These are phyloP conservation scores for Notechis scutatus DNA, from an alignment of 2,113 vertebrate genomes.

Conservation along the genomic window DNA sequence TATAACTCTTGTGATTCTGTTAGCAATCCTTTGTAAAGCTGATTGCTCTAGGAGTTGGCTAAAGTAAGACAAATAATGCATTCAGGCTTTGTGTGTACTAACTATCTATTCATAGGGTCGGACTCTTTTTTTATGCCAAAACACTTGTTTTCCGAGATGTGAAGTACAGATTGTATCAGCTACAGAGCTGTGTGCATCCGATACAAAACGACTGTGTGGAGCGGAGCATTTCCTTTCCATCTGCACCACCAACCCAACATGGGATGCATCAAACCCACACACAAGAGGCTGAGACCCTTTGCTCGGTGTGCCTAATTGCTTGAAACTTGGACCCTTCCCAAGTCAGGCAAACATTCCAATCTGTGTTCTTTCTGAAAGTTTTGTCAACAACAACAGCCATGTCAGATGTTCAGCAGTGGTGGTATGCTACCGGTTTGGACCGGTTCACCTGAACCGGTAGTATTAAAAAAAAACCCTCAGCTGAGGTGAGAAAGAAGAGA, in stretches of 20 bases:
- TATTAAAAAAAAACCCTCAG: too few species aligned
- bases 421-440: too few species aligned
- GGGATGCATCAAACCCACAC: neutral
- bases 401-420: neutral
- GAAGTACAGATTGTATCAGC: neutral
- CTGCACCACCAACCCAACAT: too few species aligned
- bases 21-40: slow-evolving; percentile 71
- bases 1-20: slow-evolving; percentile 73
- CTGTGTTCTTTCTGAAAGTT: neutral
- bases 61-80: slow-evolving; percentile 68
- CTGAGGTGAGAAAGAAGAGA: too few species aligned
- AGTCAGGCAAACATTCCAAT: neutral
- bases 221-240: neutral
- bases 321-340: neutral
- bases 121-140: slow-evolving; percentile 37
- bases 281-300: neutral
- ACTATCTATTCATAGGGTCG: slow-evolving; percentile 61
- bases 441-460: too few species aligned
- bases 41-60: slow-evolving; percentile 72
- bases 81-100: slow-evolving; percentile 58
- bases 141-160: neutral
- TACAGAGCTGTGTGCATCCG: neutral
- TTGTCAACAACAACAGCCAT: neutral
- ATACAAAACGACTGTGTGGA: neutral
- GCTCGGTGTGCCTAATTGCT: neutral